Base-by-base conservation (phyloP, 2,888 invertebrate genomes). In the Acleris cristana region DNA sequence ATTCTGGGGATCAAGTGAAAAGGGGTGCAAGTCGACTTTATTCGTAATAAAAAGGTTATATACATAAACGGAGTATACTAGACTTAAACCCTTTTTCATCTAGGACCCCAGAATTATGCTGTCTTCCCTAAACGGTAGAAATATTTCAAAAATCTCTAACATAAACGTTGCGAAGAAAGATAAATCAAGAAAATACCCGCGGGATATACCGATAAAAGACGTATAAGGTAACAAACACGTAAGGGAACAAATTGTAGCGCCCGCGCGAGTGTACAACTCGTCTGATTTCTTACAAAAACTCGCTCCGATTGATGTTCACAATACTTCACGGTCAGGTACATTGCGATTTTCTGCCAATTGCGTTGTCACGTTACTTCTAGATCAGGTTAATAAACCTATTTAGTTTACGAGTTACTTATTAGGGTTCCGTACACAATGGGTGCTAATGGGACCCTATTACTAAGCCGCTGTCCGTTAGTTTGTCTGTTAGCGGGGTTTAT, bases 361-460 rank as follows among this genome's bases (percentile, higher is more conserved):
- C 83, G 76, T 81, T 80, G 86, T 87, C 87, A 88, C 86, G 88
- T 82, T 77, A 79, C 21, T 56, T 51, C 77, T 80, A 75, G 80
- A 82, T 79, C 84, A 82, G 87, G 87, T 87, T 85, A 86, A 87
- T 86, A 87, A 87, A 87, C 88, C 81, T 85, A 82, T 63, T 67
- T 58, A 61, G 65, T 65, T 57, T 66, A 66, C 56, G 19, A 66
- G 52, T 57, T 52, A 34, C 61, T 57, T 34, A 34, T 30, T 34
- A 34, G 34, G 2, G 10, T 34, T 10, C 34, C 10, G 34, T 34
- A 34, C 10, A 10, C 34, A 34, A 3, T 10, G 10, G 34, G 34
- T 34, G 34, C 34, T 1, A 10, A 10, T 10, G 10, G 10, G 34
- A 34, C 34, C 10, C 34, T 34, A 10, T 10, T 34, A 0, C 8